A percentile compares a stretch with the other conserved stretches of the same genome.
Evolutionary conservation across 2,797 vertebrate species (phyloP).

Genomic region (Rhinella marina): DNA sequence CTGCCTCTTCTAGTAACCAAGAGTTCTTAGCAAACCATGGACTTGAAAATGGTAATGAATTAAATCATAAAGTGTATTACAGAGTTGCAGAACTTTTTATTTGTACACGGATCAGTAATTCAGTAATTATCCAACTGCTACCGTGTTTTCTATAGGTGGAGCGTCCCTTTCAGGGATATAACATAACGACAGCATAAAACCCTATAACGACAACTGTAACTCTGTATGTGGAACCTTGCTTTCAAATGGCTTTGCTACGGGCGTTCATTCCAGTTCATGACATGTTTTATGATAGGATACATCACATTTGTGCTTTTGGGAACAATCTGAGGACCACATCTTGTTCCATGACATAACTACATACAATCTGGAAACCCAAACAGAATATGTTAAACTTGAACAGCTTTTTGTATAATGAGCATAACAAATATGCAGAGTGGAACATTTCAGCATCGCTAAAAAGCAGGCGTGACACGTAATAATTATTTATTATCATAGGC

Average conservation of each 20-base stretch:
- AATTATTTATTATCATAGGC: slow-evolving; percentile 32
- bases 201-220: background rate
- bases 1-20: no score
- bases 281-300: slow-evolving; percentile 17
- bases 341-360: slow-evolving; percentile 31
- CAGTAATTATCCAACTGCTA: no score
- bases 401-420: slow-evolving; percentile 16
- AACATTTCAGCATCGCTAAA: slow-evolving; percentile 13
- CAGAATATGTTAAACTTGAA: background rate
- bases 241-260: background rate
- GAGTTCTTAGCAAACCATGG: no score
- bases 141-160: background rate
- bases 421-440: slow-evolving; percentile 23
- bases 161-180: background rate
- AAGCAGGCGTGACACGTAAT: background rate
- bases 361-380: slow-evolving; percentile 24
- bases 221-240: background rate
- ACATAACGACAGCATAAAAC: background rate
- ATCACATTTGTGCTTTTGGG: slow-evolving; percentile 22
- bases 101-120: background rate
- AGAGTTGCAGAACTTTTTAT: no score
- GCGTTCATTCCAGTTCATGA: background rate
- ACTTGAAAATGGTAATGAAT: no score
- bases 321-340: slow-evolving; percentile 13
- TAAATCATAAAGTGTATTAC: background rate